phyloP scores from a whole-genome alignment of 2,888 invertebrate species.

The Caenorhabditis macrosperma region DNA sequence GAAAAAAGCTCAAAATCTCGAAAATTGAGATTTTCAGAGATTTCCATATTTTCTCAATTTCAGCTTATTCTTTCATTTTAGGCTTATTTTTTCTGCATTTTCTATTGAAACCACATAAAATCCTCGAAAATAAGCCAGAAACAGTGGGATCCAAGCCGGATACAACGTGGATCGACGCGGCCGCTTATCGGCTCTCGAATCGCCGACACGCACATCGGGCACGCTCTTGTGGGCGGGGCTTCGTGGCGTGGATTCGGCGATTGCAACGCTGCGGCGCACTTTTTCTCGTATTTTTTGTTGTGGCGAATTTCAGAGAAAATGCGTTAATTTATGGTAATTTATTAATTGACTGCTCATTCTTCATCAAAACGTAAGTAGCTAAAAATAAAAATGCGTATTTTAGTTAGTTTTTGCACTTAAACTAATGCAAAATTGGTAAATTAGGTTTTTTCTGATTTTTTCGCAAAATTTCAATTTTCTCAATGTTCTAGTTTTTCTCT shows the following conservation, averaged over 20 bases:
- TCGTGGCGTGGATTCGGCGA: conserved; percentile 10
- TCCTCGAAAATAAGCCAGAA: neutral
- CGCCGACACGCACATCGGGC: conserved; percentile 43
- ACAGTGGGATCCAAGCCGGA: neutral
- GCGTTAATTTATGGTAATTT: neutral
- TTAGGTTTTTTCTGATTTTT: too few relatives aligned
- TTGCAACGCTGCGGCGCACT: conserved; percentile 29
- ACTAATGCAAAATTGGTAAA: too few relatives aligned
- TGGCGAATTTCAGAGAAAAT: neutral
- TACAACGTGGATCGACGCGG: conserved; percentile 28
- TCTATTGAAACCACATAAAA: too few relatives aligned
- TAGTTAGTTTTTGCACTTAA: too few relatives aligned
- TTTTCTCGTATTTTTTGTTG: neutral
- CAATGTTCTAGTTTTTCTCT: too few relatives aligned
- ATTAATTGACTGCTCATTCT: too few relatives aligned
- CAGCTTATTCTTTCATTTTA: neutral
- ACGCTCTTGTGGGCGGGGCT: conserved; percentile 38
- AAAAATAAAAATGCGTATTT: too few relatives aligned
- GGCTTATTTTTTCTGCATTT: neutral
- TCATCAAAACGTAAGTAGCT: too few relatives aligned
- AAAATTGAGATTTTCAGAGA: too few relatives aligned
- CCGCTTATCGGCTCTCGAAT: conserved; percentile 51
- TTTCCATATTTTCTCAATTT: neutral
- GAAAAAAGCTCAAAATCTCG: too few relatives aligned
- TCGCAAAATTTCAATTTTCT: too few relatives aligned